Percentiles rank a stretch among this genome's conserved stretches.
These are phyloP conservation scores for Leiothrix lutea DNA, from an alignment of 2,113 vertebrate species.

Conservation along the genomic window DNA sequence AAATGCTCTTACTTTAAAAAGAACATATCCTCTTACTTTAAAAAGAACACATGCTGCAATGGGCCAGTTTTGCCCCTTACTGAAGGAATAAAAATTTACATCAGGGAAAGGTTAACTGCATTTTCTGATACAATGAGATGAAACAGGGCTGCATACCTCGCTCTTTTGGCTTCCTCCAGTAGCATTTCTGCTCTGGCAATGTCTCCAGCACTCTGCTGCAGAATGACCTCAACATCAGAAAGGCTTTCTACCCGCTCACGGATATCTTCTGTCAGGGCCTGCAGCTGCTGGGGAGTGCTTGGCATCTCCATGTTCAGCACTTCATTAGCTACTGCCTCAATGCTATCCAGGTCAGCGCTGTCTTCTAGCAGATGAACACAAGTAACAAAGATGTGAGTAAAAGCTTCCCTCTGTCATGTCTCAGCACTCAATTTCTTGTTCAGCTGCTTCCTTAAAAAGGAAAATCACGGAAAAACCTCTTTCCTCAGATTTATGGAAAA, in stretches of 20 bases:
- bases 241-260: constrained; percentile 89
- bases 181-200: constrained; percentile 87
- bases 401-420: neutral
- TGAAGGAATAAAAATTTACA: neutral
- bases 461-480: neutral
- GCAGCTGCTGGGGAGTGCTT: constrained; percentile 89
- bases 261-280: constrained; percentile 89
- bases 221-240: constrained; percentile 88
- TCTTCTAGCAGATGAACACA: constrained; percentile 79
- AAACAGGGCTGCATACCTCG: constrained; percentile 75
- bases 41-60: neutral
- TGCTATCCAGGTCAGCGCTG: constrained; percentile 91
- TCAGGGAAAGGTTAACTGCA: neutral
- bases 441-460: neutral
- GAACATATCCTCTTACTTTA: too few species aligned
- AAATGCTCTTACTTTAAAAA: neutral
- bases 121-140: neutral
- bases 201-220: constrained; percentile 88
- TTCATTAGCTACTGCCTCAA: constrained; percentile 91
- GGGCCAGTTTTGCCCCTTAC: neutral
- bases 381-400: neutral
- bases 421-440: neutral
- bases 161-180: constrained; percentile 85
- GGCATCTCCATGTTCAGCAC: constrained; percentile 97
- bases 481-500: neutral